phyloP scores from a whole-genome alignment of 2,113 vertebrate genomes.

The Elephas maximus region DNA sequence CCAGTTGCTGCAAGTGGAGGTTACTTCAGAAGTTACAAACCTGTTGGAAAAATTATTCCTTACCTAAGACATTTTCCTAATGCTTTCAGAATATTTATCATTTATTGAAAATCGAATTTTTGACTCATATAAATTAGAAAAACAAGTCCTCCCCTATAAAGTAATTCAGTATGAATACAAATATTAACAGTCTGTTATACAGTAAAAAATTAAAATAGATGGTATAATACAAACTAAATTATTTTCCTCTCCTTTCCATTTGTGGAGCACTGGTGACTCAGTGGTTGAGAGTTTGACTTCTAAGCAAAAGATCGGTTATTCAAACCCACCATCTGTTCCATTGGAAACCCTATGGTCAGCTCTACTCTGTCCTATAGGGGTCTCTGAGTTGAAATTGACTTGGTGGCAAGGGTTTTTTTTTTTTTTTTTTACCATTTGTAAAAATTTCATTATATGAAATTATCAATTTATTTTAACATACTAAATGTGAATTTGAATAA shows the following conservation, averaged over 20 bases:
- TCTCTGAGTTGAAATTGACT: too few relatives aligned
- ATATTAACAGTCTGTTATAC: not conserved
- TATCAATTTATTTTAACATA: not conserved
- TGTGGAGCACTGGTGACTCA: too few relatives aligned
- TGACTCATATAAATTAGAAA: conserved; percentile 22
- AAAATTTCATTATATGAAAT: not conserved
- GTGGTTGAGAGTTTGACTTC: too few relatives aligned
- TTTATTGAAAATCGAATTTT: not conserved
- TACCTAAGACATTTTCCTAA: not conserved
- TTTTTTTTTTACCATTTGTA: not conserved
- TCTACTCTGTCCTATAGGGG: too few relatives aligned
- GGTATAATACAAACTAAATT: not conserved
- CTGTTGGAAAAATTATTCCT: not conserved
- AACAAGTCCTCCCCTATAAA: not conserved
- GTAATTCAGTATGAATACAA: not conserved
- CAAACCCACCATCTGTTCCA: too few relatives aligned
- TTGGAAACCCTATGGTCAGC: too few relatives aligned
- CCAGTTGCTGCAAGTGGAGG: not conserved
- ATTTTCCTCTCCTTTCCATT: not conserved
- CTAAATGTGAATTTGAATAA: not conserved
- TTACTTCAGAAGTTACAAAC: not conserved
- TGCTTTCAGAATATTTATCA: not conserved
- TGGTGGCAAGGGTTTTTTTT: too few relatives aligned
- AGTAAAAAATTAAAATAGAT: not conserved
- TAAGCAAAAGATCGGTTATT: too few relatives aligned